These are phyloP conservation scores for Eupithecia subfuscata DNA, from an alignment of 2,888 invertebrate genomes.

Conservation along the genomic window DNA sequence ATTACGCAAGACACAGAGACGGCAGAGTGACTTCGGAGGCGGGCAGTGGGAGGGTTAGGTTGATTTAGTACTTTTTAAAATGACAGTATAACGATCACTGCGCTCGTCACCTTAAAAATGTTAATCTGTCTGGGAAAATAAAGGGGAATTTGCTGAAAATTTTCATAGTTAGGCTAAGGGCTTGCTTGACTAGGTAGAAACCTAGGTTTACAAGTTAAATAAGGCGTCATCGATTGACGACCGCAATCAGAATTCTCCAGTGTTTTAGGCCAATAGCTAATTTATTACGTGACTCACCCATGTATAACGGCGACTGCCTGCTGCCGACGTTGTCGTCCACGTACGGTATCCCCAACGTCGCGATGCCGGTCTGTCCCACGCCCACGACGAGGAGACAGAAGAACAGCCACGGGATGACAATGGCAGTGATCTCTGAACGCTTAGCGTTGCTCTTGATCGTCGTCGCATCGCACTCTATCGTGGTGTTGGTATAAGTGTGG, in stretches of 20 bases:
- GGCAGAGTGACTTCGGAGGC: conserved; percentile 52
- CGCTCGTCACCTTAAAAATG: neutral
- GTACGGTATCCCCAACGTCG: conserved; percentile 96
- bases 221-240: neutral
- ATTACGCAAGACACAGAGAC: conserved; percentile 58
- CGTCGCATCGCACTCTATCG: conserved; percentile 83
- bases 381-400: conserved; percentile 94
- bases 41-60: conserved; percentile 49
- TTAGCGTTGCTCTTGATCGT: conserved; percentile 86
- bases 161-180: neutral
- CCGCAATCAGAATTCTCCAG: neutral
- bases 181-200: neutral
- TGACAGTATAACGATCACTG: neutral
- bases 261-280: conserved; percentile 11
- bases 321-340: conserved; percentile 97
- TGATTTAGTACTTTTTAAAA: conserved; percentile 63
- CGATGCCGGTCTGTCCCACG: conserved; percentile 96
- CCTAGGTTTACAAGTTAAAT: neutral
- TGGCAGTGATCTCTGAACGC: conserved; percentile 90
- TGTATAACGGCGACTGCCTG: conserved; percentile 95
- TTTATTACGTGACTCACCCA: conserved; percentile 85
- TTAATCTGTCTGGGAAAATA: neutral
- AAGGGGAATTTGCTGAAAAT: neutral
- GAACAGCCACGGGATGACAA: conserved; percentile 94
- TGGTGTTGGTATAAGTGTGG: conserved; percentile 56